Conservation (phyloP, 2,113 vertebrate species). For the Pelusios castaneus region DNA sequence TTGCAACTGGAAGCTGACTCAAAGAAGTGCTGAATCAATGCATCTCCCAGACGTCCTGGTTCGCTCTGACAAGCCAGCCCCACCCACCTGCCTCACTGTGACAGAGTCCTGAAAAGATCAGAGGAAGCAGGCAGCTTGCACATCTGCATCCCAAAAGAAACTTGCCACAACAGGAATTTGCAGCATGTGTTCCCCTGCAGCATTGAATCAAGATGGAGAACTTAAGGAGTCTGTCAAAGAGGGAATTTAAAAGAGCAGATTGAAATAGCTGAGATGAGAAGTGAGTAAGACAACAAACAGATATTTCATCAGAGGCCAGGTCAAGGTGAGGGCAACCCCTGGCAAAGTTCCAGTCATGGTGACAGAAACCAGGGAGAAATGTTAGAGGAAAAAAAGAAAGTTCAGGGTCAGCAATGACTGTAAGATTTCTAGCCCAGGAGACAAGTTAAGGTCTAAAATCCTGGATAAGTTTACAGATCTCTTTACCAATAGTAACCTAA, state of each 20-base stretch:
- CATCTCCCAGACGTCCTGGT: neutral
- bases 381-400: conserved; percentile 23
- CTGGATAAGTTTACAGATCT: neutral
- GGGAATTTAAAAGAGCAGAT: conserved; percentile 24
- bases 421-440: conserved; percentile 12
- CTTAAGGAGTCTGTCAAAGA: conserved; percentile 38
- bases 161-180: conserved; percentile 20
- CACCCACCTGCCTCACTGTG: neutral
- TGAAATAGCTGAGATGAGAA: conserved; percentile 24
- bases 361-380: conserved; percentile 32
- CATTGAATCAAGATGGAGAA: conserved; percentile 44
- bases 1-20: neutral
- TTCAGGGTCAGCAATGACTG: conserved; percentile 51
- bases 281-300: conserved; percentile 49
- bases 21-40: neutral
- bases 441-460: conserved; percentile 27
- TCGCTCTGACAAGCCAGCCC: neutral
- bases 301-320: conserved; percentile 58
- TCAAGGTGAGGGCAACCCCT: conserved; percentile 35
- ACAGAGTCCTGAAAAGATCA: neutral
- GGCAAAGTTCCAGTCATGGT: conserved; percentile 29
- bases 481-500: conserved; percentile 2
- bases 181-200: conserved; percentile 12
- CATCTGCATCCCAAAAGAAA: conserved; percentile 17
- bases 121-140: neutral